Evolutionary conservation across 2,113 vertebrate genomes (phyloP).

Genomic region (Crocuta crocuta): DNA sequence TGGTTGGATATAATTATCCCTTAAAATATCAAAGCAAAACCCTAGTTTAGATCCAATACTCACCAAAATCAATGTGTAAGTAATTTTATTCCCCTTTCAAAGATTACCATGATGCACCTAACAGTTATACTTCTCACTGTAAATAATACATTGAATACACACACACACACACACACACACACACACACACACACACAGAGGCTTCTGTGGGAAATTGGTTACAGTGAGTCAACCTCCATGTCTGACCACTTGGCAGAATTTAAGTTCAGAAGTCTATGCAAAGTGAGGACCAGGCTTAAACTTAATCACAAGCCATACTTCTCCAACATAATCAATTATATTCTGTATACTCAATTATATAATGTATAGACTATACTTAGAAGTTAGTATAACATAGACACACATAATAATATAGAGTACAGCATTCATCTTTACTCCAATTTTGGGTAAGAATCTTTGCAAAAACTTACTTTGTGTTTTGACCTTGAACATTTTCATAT

Average conservation of each 20-base stretch:
- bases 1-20: neutral
- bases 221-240: neutral
- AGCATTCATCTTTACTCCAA: neutral
- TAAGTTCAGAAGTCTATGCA: neutral
- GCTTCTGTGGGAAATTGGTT: neutral
- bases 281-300: neutral
- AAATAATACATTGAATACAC: neutral
- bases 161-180: neutral
- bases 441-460: neutral
- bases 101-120: neutral
- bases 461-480: neutral
- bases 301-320: neutral
- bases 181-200: neutral
- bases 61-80: neutral
- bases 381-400: neutral
- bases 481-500: neutral
- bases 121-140: neutral
- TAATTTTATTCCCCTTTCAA: neutral
- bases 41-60: neutral
- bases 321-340: neutral
- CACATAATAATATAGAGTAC: neutral
- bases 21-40: conserved; percentile 13
- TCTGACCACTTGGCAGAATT: neutral
- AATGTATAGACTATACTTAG: neutral
- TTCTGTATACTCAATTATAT: neutral